Percentiles rank a stretch among this genome's conserved stretches.
These are phyloP conservation scores for Drosophila neotestacea DNA, from an alignment of 2,888 invertebrate genomes.

Conservation along the genomic window DNA sequence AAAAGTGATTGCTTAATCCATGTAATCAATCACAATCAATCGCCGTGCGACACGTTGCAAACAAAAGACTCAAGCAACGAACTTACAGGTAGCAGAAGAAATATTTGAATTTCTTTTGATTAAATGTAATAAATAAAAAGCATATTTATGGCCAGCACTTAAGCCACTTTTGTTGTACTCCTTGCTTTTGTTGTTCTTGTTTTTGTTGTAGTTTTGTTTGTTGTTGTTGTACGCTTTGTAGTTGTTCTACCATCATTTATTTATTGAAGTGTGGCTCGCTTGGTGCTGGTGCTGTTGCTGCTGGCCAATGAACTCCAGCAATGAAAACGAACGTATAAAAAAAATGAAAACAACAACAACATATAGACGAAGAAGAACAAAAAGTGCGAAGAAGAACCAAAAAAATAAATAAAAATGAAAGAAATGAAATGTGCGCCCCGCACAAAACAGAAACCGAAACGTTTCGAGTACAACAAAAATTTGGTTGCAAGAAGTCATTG, in stretches of 20 bases:
- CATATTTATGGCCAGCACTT: conserved; percentile 54
- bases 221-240: conserved; percentile 25
- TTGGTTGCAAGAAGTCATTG: conserved; percentile 82
- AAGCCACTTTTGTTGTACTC: conserved; percentile 1
- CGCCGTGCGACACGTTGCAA: conserved; percentile 34
- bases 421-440: conserved; percentile 40
- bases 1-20: conserved; percentile 60
- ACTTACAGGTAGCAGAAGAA: conserved; percentile 43
- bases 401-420: conserved; percentile 34
- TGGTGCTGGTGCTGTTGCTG: conserved; percentile 29
- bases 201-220: conserved; percentile 22
- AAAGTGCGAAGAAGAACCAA: conserved; percentile 54
- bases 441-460: conserved; percentile 69
- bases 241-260: conserved; percentile 67
- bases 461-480: conserved; percentile 48
- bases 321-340: conserved; percentile 84
- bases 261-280: conserved; percentile 69
- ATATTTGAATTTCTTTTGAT: conserved; percentile 46
- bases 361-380: conserved; percentile 28
- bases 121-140: conserved; percentile 70
- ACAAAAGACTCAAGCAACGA: conserved; percentile 69
- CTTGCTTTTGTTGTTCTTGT: conserved; percentile 15
- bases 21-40: conserved; percentile 65
- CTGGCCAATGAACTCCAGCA: conserved; percentile 82
- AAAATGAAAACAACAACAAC: conserved; percentile 67